Conservation (phyloP, 1,140 invertebrate genomes). For the Andrena cerasifolii region DNA sequence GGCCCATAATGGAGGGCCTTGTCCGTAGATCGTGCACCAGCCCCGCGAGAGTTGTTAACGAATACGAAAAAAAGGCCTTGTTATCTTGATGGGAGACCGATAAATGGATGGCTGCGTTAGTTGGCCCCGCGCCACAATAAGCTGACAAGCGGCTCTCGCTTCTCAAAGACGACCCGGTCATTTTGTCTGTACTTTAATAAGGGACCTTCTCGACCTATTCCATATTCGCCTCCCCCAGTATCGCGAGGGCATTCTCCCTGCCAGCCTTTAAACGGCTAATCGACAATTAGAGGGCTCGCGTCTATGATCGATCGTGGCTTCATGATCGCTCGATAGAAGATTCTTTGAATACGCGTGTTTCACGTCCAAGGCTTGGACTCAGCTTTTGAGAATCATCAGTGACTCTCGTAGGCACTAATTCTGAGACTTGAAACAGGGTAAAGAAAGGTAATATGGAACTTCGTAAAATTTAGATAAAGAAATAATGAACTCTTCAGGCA, state of each 20-base stretch:
- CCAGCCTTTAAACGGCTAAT: constrained; percentile 22
- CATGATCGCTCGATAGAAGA: not conserved
- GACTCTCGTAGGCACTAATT: no score
- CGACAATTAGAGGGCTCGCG: constrained; percentile 25
- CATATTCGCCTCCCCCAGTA: not conserved
- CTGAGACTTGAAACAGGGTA: no score
- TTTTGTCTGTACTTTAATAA: constrained; percentile 61
- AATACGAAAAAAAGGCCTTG: constrained; percentile 43
- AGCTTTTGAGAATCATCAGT: no score
- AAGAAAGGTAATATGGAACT: no score
- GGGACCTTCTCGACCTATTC: constrained; percentile 51
- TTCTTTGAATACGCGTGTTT: not conserved
- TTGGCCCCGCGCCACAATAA: constrained; percentile 55
- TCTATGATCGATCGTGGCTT: constrained; percentile 18
- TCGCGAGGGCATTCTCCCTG: constrained; percentile 14
- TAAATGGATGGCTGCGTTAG: constrained; percentile 58
- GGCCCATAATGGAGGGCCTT: constrained; percentile 60
- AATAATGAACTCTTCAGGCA: no score
- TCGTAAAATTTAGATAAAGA: no score
- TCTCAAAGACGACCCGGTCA: constrained; percentile 57
- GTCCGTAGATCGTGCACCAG: constrained; percentile 31
- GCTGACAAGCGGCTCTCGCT: constrained; percentile 58
- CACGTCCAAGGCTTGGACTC: constrained; percentile 3
- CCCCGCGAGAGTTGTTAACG: constrained; percentile 38
- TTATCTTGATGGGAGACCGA: constrained; percentile 66